These are phyloP conservation scores for Cervus canadensis DNA, from an alignment of 2,113 vertebrate species.

Conservation along the genomic window DNA sequence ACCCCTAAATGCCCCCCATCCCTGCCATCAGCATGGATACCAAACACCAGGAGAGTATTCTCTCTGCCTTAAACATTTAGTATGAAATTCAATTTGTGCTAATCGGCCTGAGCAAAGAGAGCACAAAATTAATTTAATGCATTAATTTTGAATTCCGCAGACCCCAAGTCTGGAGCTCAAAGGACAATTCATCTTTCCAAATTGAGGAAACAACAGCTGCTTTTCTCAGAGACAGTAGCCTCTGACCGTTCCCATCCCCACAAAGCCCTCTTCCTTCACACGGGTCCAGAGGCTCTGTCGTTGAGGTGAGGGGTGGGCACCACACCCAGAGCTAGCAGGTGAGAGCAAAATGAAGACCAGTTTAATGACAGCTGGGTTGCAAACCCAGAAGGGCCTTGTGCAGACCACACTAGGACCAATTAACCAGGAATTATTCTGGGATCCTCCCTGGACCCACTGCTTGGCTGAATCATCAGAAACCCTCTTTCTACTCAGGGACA, in stretches of 20 bases:
- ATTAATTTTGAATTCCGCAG: conserved; percentile 29
- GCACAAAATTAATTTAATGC: conserved; percentile 39
- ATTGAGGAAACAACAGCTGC: not conserved
- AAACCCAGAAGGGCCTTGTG: not conserved
- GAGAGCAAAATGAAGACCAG: not conserved
- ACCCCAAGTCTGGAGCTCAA: conserved; percentile 9
- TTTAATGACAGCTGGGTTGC: not conserved
- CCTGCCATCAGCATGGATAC: not conserved
- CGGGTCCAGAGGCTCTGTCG: not conserved
- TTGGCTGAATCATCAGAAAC: not conserved
- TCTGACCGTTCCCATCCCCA: not conserved
- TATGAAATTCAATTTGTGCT: conserved; percentile 45
- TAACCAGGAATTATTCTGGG: not conserved
- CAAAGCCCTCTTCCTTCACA: not conserved
- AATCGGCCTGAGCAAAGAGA: conserved; percentile 17
- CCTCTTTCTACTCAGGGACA: not conserved
- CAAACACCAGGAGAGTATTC: not conserved
- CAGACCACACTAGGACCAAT: not conserved
- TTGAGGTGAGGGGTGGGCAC: not conserved
- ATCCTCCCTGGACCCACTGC: not conserved
- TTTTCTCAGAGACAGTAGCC: not conserved
- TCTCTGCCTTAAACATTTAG: not conserved
- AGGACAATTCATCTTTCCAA: conserved; percentile 9
- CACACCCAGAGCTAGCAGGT: not conserved
- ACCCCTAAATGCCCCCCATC: not conserved